Evolutionary conservation across 2,888 invertebrate genomes (phyloP), one percentile per base, ranked within the genome.

Genomic region (Cancer borealis): DNA sequence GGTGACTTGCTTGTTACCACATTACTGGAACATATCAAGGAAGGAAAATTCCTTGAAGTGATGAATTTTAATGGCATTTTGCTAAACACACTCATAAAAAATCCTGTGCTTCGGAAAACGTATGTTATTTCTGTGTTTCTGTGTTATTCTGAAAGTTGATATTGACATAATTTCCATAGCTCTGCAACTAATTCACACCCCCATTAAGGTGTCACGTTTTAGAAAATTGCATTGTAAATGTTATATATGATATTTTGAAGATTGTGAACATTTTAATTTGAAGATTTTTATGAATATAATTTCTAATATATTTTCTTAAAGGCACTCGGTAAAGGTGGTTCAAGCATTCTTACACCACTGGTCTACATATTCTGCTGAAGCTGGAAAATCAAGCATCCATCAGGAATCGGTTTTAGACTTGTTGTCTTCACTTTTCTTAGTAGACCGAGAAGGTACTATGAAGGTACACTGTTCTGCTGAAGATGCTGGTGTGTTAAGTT

Each of bases 331-430:
- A 14, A 26, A 92, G 17, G 88, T 95, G 26, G 21, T 93, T 21
- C 87, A 93, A 54, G 92, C 87, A n/a, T 94, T 95, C 92, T 79
- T 95, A 1, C 47, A 84, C 45, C 73, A 92, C 45, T 94, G 93
- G 93, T 88, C 73, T 45, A 92, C 90, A 30, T 84, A 95, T 60
- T 94, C 93, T 54, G 14, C 88, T 17, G 88, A 92, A n/a, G 60
- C 93, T 21, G 93, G 87, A 14, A 89, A 93, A 17, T 54, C 92
- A 14, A 92, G 66, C 87, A 39, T 91, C 14, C 88, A 95, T 39
- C 93, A 93, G 17, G 95, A 93, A 45, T 91, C 95, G 6, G 66
- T 93, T 12, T 45, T 95, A 12, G 60, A 84, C 47, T 21, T 93
- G 47, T 60, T 95, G 14, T 88, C 95, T 8, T 45, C 89, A n/a